These are phyloP conservation scores for Gallinago jamesoni DNA, from an alignment of 2,113 vertebrate species.

Conservation along the genomic window DNA sequence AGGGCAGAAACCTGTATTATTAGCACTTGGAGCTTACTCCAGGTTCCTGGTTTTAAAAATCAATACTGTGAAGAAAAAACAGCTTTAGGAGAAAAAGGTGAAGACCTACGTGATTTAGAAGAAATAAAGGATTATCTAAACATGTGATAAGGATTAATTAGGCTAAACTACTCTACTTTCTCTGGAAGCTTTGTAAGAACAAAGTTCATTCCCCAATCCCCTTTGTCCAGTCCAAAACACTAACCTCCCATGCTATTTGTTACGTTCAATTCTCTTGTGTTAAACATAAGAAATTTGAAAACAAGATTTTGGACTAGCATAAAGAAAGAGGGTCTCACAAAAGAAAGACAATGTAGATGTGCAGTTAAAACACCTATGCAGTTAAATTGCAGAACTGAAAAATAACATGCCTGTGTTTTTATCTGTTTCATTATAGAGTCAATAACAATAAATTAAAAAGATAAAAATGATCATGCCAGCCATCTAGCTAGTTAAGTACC, in stretches of 20 bases:
- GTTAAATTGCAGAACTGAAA: background rate
- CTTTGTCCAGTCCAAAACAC: background rate
- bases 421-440: background rate
- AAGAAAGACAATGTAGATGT: background rate
- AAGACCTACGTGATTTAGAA: background rate
- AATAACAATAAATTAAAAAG: background rate
- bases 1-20: background rate
- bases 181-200: background rate
- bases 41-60: background rate
- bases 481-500: background rate
- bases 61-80: background rate
- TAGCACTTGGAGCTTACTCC: background rate
- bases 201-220: background rate
- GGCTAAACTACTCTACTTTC: background rate
- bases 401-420: background rate
- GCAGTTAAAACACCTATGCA: background rate
- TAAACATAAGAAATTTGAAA: background rate
- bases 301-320: background rate
- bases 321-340: background rate
- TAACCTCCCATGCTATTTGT: background rate
- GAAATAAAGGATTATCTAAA: conserved; percentile 13
- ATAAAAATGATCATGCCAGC: background rate
- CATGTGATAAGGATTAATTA: background rate
- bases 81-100: background rate
- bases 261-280: background rate